Percentiles rank a stretch among this genome's conserved stretches.
These are phyloP conservation scores for Lipotes vexillifer DNA, from an alignment of 2,113 vertebrate species.

Conservation along the genomic window DNA sequence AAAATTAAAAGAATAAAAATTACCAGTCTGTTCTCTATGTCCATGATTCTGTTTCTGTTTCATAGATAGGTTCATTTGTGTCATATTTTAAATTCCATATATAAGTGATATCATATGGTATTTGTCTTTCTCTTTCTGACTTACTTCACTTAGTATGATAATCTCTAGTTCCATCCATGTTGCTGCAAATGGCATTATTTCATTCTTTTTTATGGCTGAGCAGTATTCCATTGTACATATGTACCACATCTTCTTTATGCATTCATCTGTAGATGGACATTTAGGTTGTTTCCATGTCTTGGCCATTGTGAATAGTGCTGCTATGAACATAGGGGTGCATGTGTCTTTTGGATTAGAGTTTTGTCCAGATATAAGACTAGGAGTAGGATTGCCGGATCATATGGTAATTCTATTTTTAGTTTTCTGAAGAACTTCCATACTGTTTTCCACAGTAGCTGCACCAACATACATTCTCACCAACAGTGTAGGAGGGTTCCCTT, in stretches of 20 bases:
- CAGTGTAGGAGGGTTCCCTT: neutral
- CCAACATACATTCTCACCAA: neutral
- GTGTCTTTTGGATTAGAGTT: neutral
- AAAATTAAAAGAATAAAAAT: neutral
- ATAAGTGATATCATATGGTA: neutral
- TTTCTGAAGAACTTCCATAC: neutral
- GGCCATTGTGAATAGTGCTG: neutral
- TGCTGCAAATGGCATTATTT: neutral
- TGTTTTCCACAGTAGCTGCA: neutral
- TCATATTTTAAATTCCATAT: neutral
- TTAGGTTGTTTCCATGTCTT: neutral
- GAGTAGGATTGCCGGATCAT: neutral
- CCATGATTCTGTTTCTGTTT: neutral
- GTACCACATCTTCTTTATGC: neutral
- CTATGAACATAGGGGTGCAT: neutral
- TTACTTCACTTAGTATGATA: neutral
- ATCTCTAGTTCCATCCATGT: neutral
- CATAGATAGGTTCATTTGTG: neutral
- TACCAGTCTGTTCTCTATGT: neutral
- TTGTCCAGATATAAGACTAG: neutral
- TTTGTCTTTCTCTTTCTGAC: neutral
- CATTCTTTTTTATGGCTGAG: neutral
- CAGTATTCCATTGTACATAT: neutral
- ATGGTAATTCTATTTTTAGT: neutral
- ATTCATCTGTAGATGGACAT: neutral